A percentile compares a stretch with the other conserved stretches of the same genome.
Conservation (phyloP, 2,113 vertebrate species). For the Tragulus kanchil region DNA sequence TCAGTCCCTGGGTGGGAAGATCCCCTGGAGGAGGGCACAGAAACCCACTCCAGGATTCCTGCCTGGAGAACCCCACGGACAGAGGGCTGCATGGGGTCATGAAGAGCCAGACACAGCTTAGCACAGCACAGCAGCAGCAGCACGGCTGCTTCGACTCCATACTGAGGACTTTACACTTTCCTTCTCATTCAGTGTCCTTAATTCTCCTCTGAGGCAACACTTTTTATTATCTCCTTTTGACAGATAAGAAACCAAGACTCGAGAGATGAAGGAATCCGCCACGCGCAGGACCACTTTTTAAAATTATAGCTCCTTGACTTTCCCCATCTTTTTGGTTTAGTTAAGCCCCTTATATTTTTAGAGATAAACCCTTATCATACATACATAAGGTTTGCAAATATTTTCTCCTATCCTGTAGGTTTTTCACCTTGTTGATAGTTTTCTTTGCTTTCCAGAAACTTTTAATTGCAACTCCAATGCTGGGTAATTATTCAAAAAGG, state of each 20-base stretch:
- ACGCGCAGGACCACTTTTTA: too few species aligned
- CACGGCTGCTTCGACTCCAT: rapidly evolving
- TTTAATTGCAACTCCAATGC: too few species aligned
- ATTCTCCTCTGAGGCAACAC: rapidly evolving
- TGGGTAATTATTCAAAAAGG: background rate
- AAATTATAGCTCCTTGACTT: too few species aligned
- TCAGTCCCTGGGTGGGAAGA: background rate
- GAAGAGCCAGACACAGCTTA: background rate
- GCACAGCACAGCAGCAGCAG: background rate
- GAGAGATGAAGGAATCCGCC: background rate
- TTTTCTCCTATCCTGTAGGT: background rate
- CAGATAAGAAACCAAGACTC: background rate
- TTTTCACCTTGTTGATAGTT: background rate
- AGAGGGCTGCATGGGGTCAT: background rate
- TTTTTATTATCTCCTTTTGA: background rate
- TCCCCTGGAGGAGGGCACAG: background rate
- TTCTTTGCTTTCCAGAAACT: background rate
- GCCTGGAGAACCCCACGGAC: background rate
- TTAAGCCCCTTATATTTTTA: background rate
- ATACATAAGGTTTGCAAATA: background rate
- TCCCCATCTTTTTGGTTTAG: background rate
- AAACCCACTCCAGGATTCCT: background rate
- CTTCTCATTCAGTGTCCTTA: background rate
- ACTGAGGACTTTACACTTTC: background rate
- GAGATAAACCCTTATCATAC: too few species aligned